Evolutionary conservation across 2,888 invertebrate species (phyloP), one percentile per base, ranked within the genome.

Genomic region (Cryptocephalus moraei): DNA sequence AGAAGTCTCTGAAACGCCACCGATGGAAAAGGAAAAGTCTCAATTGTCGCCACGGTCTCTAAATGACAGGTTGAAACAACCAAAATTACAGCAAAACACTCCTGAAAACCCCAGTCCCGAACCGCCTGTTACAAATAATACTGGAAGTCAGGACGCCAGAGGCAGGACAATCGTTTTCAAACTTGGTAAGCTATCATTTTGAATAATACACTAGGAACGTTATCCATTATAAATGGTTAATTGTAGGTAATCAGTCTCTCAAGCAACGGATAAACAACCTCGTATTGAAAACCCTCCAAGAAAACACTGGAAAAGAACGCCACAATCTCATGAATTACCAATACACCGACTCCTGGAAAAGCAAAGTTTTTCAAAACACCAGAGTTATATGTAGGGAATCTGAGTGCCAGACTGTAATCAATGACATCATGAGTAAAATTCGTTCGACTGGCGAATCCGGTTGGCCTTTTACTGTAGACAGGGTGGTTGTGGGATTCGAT

Each of bases 221-320:
- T 22, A 22, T 22, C 22, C 22, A 22, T 22, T 22, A 2, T 22
- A 22, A 22, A 22, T 22, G 22, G 6, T 22, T 22, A 4, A 22
- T 22, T 22, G 22, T 22, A 22, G 22, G 22, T 50, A 86, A 86
- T 65, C 89, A 90, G 72, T 84, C 84, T 9, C 73, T 92, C 9
- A 92, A 91, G 65, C 91, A 92, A 65, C 78, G 92, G 61, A 87
- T 93, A 50, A 91, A 91, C 70, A 87, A 80, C 49, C 79, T 92
- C 62, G 86, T 93, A 1, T 83, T 91, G 65, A 90, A 90, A 66
- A 91, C 91, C 44, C 73, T 92, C 51, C 91, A 91, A 40, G 91
- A 92, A 65, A 93, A 92, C 66, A 86, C 80, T 0, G 81, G 80
- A 33, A 73, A 76, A 44, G 81, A 82, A 62, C 71, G 75, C 10